Evolutionary conservation across 2,113 vertebrate species (phyloP).

Genomic region (Typhlomys cinereus): DNA sequence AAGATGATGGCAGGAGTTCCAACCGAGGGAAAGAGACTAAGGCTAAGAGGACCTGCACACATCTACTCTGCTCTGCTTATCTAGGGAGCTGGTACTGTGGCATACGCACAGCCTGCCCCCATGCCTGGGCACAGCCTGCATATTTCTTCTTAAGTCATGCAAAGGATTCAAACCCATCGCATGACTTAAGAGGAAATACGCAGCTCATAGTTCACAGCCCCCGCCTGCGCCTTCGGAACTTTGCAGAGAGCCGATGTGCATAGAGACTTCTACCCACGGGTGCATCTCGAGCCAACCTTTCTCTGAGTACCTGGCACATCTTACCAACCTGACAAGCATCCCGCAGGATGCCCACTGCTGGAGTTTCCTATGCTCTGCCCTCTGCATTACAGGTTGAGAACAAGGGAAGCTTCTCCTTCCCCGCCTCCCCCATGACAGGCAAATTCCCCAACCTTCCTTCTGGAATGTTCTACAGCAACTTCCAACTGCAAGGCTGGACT

Average conservation of each 20-base stretch:
- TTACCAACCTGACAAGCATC: background rate
- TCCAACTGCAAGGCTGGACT: background rate
- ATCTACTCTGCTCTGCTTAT: background rate
- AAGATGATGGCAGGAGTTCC: background rate
- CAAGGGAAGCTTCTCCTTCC: background rate
- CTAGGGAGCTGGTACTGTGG: background rate
- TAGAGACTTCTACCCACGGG: background rate
- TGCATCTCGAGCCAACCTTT: background rate
- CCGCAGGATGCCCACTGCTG: background rate
- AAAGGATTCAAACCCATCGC: background rate
- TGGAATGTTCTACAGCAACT: background rate
- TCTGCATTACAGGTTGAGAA: background rate
- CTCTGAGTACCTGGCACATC: background rate
- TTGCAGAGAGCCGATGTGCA: background rate
- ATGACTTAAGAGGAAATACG: background rate
- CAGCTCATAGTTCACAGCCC: too few species aligned
- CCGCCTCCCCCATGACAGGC: background rate
- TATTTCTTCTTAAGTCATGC: background rate
- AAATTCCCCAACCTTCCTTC: background rate
- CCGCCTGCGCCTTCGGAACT: too few species aligned
- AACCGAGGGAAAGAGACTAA: background rate
- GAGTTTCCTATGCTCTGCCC: background rate
- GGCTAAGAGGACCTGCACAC: background rate
- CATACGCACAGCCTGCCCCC: background rate
- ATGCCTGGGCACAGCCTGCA: background rate